Evolutionary conservation across 1,140 invertebrate species (phyloP), one percentile per base, ranked within the genome.

Genomic region (Bradysia coprophila): DNA sequence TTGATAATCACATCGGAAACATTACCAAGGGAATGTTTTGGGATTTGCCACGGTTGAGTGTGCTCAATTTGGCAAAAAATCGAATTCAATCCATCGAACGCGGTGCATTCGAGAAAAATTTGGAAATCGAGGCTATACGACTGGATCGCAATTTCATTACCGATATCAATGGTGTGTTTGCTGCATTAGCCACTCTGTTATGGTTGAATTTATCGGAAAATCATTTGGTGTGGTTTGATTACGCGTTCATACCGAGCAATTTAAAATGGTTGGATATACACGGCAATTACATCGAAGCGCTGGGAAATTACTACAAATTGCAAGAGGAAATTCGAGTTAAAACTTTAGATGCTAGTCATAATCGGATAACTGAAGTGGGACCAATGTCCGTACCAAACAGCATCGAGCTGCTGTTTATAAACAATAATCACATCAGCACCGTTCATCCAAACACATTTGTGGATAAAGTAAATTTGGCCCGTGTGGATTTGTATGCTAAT

Each of bases 161-260:
- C 8, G 82, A 89, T 49, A 81, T 92, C 31, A 85, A 88, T 59
- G 85, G 83, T 1, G 76, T 88, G 3, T 88, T 91, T 54, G 74
- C 79, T 20, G 79, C 79, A 11, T 62, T 91, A 8, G 71, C 79
- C 0, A 82, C 77, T 45, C 66, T 92, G 21, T 60, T 89, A 49
- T 81, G 87, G 76, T 63, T 92, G 28, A 91, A 92, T 60, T 66
- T 90, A n/a, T 88, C 84, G 1, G 81, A 87, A 62, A 91, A 92
- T 67, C 81, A 86, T 66, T 65, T 92, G 52, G 76, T 85, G 36
- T 86, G 83, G 81, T 90, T 90, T 55, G 86, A 91, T 57, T 90
- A 87, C 56, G 83, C 83, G 13, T 84, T 87, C 57, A 76, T 91
- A 45, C 86, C 86, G 9, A 75, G 71, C 36, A 86, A 85, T 57